Base-by-base conservation (phyloP, 2,888 invertebrate species). In the Diachrysia chrysitis region DNA sequence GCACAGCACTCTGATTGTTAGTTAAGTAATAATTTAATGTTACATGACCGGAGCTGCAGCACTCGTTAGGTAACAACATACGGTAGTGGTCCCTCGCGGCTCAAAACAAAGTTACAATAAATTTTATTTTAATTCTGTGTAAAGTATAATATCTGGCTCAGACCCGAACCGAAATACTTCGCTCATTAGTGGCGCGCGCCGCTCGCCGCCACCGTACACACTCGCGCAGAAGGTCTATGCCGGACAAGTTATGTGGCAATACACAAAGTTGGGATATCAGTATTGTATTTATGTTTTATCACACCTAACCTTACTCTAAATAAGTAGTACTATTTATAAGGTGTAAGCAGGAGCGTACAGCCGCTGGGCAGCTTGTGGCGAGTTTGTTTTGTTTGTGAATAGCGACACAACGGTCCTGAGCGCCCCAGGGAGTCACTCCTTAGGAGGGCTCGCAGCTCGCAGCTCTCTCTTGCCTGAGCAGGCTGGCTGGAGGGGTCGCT, bases 101-200 rank as follows among this genome's bases (percentile, higher is more conserved):
- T 17, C 32, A 16, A 37, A 37, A 60, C 56, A 56, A 51, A 76
- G 65, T 73, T 58, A 53, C 16, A 57, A 56, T 46, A 32, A 71
- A 73, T 78, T 69, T 69, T 73, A 63, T 77, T 73, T 60, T 73
- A 78, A 73, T 63, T 42, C 46, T 64, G 58, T 29, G 42, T 55
- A 73, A 61, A 60, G 58, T 60, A 51, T 69, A 46, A 77, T 65
- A 69, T 65, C 46, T 60, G 69, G 29, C 55, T 23, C 53, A 68
- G 21, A 35, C 55, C 51, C 58, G 63, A 73, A 65, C 64, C 67
- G 60, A 58, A 58, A 70, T 70, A 71, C 25, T 58, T 60, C 61
- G 54, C 67, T 78, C 77, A 76, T 73, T 73, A 73, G 73, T 48
- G 59, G 57, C 59, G 46, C 56, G 71, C 19, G 65, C 71, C 51